Conservation (phyloP, 2,113 vertebrate genomes). For the Myotis lucifugus region DNA sequence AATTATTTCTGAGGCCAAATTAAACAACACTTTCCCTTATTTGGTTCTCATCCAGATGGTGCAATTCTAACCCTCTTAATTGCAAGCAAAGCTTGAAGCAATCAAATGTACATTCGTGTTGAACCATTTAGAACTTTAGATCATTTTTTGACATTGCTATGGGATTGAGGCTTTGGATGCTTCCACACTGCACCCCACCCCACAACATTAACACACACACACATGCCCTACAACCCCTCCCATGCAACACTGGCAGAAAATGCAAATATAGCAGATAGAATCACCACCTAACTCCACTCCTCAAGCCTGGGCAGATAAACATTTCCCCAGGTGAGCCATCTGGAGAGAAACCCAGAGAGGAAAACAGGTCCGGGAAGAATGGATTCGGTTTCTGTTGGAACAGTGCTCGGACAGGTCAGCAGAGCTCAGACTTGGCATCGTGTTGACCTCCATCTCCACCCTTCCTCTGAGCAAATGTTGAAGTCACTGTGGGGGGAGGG, state of each 20-base stretch:
- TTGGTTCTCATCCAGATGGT: neutral
- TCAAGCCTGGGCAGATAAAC: neutral
- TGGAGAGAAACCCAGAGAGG: neutral
- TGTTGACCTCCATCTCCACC: neutral
- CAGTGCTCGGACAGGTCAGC: neutral
- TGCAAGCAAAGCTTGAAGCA: neutral
- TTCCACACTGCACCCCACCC: neutral
- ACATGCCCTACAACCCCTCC: neutral
- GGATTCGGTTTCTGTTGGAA: neutral
- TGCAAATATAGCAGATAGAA: neutral
- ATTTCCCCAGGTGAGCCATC: neutral
- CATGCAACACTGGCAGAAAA: neutral
- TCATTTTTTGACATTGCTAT: neutral
- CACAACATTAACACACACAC: neutral
- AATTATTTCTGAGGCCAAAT: neutral
- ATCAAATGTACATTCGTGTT: neutral
- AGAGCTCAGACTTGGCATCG: neutral
- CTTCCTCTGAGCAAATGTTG: neutral
- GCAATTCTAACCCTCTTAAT: slow-evolving; percentile 19
- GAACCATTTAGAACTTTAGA: neutral
- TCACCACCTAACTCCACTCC: neutral
- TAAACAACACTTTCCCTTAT: neutral
- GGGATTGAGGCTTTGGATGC: neutral
- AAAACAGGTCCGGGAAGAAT: neutral
- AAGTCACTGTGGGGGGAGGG: neutral